Evolutionary conservation across 2,113 vertebrate species (phyloP), one percentile per base, ranked within the genome.

Genomic region (Nymphicus hollandicus): DNA sequence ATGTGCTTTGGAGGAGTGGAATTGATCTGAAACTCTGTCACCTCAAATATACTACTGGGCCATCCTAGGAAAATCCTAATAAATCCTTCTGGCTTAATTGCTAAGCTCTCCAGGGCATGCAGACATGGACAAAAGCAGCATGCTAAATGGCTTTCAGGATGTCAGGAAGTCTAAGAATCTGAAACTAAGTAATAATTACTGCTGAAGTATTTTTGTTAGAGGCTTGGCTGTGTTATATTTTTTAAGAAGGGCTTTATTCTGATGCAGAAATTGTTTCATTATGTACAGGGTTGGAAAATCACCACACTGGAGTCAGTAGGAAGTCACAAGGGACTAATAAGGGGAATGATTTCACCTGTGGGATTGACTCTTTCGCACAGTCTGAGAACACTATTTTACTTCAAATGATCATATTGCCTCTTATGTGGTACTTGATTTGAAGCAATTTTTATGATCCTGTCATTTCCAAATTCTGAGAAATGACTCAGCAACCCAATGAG

Each of bases 11-110:
- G 64, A 88, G 41, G 43, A 85, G 22, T 33, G 14, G 60, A 93
- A 76, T 18, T 83, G 55, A 88, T 87, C 56, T 47, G 44, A 65
- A 93, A 49, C 23, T 23, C 56, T 86, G 68, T 66, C 52, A 47
- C 43, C 68, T 87, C 52, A 81, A 77, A 80, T 65, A 66, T 66
- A 65, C 65, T 79, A 33, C 46, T 81, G 20, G 46, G 29, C 39
- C 56, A 88, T 87, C 72, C 81, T 71, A 88, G 53, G n/a, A 93
- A 93, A 93, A 95, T 89, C 72, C 47, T 90, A 66, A 82, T 88
- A 81, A 96, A 87, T 85, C 91, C 84, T 81, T 91, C 58, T 91
- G 73, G n/a, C 22, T 91, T 92, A 94, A 93, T 87, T 91, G 55
- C 50, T 70, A 61, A 90, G 41, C 50, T 93, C 70, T 92, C 44